Conservation (phyloP, 2,113 vertebrate genomes). For the Hippopotamus amphibius region DNA sequence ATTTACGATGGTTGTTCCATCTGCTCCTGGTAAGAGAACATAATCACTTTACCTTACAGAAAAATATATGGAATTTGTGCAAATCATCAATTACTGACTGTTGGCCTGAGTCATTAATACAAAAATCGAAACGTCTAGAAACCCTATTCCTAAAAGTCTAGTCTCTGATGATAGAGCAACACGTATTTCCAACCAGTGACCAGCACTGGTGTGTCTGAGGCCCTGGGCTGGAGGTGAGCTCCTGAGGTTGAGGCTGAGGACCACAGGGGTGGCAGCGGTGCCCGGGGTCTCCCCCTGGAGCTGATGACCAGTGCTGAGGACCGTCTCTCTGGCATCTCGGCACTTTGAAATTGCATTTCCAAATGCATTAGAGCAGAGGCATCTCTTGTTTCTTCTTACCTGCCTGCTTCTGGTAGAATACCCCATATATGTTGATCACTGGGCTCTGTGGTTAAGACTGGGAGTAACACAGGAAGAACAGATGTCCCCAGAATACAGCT, state of each 20-base stretch:
- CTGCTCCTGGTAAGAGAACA: background rate
- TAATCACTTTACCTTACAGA: background rate
- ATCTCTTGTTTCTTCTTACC: background rate
- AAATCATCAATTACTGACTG: background rate
- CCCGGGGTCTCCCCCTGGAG: background rate
- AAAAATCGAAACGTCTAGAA: background rate
- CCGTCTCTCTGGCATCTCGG: too few relatives aligned
- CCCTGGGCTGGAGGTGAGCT: background rate
- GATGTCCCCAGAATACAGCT: background rate
- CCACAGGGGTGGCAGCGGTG: accelerated
- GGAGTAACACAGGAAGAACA: background rate
- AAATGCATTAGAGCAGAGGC: background rate
- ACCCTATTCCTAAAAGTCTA: background rate
- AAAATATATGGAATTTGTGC: slow-evolving; percentile 22
- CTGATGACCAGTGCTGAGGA: background rate
- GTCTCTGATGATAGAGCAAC: background rate
- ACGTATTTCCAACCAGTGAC: accelerated
- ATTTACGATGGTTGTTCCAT: background rate
- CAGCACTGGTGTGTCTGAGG: background rate
- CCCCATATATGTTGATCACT: background rate
- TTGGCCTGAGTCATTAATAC: background rate
- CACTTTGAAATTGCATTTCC: background rate
- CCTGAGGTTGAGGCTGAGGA: background rate
- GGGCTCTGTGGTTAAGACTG: background rate
- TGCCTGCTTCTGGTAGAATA: background rate